These are phyloP conservation scores for Muricea muricata DNA, from an alignment of 92 coral and sea anemone species.

Conservation along the genomic window DNA sequence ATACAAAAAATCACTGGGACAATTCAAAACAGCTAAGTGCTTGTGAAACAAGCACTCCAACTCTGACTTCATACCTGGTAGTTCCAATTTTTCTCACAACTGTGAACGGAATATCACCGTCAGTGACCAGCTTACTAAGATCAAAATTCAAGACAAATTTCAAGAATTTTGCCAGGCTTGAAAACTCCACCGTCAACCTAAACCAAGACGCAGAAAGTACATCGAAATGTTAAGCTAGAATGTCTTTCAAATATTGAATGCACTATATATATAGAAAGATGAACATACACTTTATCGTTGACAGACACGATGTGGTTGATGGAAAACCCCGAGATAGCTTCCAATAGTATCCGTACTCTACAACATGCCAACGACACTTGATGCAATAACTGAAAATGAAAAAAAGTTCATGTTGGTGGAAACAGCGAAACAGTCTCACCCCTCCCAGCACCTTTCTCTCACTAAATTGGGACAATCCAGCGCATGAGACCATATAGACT, in stretches of 20 bases:
- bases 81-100: slow-evolving; percentile 13
- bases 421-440: too few species aligned
- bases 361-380: neutral
- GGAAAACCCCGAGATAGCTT: neutral
- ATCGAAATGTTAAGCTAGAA: too few species aligned
- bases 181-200: slow-evolving; percentile 34
- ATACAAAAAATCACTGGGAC: too few species aligned
- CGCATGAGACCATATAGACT: too few species aligned
- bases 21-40: too few species aligned
- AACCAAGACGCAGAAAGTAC: too few species aligned
- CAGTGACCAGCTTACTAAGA: slow-evolving; percentile 4
- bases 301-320: slow-evolving; percentile 31
- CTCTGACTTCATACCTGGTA: neutral
- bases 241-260: too few species aligned
- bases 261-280: too few species aligned
- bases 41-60: neutral
- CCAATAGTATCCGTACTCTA: slow-evolving; percentile 1
- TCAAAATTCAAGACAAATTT: slow-evolving; percentile 30
- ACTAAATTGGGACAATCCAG: too few species aligned
- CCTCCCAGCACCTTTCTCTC: too few species aligned
- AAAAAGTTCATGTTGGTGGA: too few species aligned
- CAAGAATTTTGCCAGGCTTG: slow-evolving; percentile 23
- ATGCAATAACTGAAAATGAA: slow-evolving; percentile 12
- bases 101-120: slow-evolving; percentile 4
- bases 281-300: slow-evolving; percentile 22